These are phyloP conservation scores for Stichopus chloronotus DNA, from an alignment of 35 echinoderm and acorn worm species.

Conservation along the genomic window DNA sequence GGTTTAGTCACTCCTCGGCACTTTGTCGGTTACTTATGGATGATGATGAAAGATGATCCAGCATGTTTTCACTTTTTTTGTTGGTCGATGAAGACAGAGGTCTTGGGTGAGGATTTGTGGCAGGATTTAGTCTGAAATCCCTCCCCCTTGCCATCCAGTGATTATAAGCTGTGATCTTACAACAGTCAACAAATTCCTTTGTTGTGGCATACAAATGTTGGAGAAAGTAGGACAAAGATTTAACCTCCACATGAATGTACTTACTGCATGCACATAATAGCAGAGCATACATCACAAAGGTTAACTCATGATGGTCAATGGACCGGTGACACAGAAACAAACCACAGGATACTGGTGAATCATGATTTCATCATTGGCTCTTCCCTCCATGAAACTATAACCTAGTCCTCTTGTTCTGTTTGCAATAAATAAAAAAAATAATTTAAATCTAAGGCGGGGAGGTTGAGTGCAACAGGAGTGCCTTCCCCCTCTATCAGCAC, in stretches of 20 bases:
- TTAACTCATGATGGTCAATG: no score
- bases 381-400: no score
- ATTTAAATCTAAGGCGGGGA: no score
- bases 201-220: not conserved
- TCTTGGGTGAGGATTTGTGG: not conserved
- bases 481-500: no score
- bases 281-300: no score
- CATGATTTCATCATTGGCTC: no score
- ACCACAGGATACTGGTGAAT: no score
- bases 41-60: not conserved
- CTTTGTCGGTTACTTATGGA: not conserved
- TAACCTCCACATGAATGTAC: not conserved
- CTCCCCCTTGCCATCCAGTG: not conserved
- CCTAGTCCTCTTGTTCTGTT: no score
- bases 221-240: not conserved
- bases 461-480: no score
- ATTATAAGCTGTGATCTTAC: not conserved
- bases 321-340: no score
- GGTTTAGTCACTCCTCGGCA: not conserved
- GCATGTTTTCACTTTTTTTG: not conserved
- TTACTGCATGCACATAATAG: not conserved
- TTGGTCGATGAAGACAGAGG: not conserved
- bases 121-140: not conserved
- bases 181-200: not conserved
- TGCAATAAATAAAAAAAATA: no score